phyloP scores from a whole-genome alignment of 2,888 invertebrate genomes.

The Rhagonycha fulva region DNA sequence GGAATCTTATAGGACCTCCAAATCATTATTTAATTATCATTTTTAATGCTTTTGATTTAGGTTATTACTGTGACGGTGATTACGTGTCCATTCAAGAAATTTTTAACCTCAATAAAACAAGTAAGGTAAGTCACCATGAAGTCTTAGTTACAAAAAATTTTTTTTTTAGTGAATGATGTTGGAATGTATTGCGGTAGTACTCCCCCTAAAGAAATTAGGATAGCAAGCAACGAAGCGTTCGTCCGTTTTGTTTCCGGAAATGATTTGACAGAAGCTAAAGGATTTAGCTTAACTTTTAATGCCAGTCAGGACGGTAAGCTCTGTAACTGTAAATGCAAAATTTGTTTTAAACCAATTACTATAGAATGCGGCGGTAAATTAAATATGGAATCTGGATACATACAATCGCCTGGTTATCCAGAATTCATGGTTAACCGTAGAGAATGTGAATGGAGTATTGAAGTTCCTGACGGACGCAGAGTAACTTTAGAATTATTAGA shows the following conservation, averaged over 20 bases:
- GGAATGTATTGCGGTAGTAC: slow-evolving; percentile 55
- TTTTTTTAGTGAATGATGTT: slow-evolving; percentile 36
- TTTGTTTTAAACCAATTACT: slow-evolving; percentile 29
- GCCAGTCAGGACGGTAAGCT: slow-evolving; percentile 56
- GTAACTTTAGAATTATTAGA: slow-evolving; percentile 68
- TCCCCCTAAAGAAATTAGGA: slow-evolving; percentile 50
- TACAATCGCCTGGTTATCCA: slow-evolving; percentile 77
- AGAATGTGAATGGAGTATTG: slow-evolving; percentile 73
- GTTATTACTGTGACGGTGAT: slow-evolving; percentile 19
- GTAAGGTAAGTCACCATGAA: neutral
- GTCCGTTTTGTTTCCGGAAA: slow-evolving; percentile 59
- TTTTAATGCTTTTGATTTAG: slow-evolving; percentile 30
- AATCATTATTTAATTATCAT: slow-evolving; percentile 56
- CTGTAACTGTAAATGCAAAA: neutral
- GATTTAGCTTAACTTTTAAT: slow-evolving; percentile 68
- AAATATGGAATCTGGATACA: slow-evolving; percentile 65
- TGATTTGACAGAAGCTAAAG: slow-evolving; percentile 51
- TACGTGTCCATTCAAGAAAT: slow-evolving; percentile 10
- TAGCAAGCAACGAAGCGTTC: slow-evolving; percentile 59
- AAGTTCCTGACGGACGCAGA: slow-evolving; percentile 64
- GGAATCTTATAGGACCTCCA: slow-evolving; percentile 66
- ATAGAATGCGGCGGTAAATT: slow-evolving; percentile 71
- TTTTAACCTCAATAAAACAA: neutral
- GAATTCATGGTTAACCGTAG: slow-evolving; percentile 49
- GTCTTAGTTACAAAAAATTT: neutral